Evolutionary conservation across 2,113 vertebrate genomes (phyloP), one percentile per base, ranked within the genome.

Genomic region (Apodemus speciosus): DNA sequence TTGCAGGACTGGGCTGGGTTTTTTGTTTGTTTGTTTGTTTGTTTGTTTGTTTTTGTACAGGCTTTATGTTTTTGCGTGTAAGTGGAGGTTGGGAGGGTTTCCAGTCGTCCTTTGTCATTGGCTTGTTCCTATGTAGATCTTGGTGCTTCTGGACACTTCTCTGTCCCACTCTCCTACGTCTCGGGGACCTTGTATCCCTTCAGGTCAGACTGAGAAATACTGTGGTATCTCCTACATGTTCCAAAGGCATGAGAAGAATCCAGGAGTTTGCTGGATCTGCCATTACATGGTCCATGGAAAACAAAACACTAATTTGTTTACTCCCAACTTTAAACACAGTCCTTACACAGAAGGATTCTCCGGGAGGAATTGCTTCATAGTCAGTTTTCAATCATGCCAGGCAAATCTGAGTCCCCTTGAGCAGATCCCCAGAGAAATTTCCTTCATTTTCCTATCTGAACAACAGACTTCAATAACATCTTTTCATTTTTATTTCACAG

Each of bases 401-500:
- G 92, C 51, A 96, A 89, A 93, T 87, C 79, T 80, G 64, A 23
- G 14, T 60, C 76, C 35, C 85, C 43, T 62, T 64, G 18, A 75
- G 51, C 35, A 94, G 81, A 90, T 76, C 85, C 49, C 76, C 81
- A 43, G 92, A 87, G 90, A 83, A 38, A 81, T 68, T 90, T 72
- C n/a, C 66, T 93, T 92, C 58, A 62, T 92, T 92, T 95, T 88
- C n/a, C 16, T 93, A 58, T 90, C 90, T 94, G 75, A 58, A 38
- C 85, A 90, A 71, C 27, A 13, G 69, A 75, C 43, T 56, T 94
- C 20, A 92, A 35, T 73, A 83, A 25, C 25, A 49, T 80, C 73
- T 93, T 93, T 89, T 92, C 64, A 83, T 81, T 91, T 56, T 64
- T 85, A 91, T 86, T 95, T 75, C 81, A 77, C 25, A 77, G 35